Conservation (phyloP, 2,888 invertebrate genomes). For the Brachyptera risi region DNA sequence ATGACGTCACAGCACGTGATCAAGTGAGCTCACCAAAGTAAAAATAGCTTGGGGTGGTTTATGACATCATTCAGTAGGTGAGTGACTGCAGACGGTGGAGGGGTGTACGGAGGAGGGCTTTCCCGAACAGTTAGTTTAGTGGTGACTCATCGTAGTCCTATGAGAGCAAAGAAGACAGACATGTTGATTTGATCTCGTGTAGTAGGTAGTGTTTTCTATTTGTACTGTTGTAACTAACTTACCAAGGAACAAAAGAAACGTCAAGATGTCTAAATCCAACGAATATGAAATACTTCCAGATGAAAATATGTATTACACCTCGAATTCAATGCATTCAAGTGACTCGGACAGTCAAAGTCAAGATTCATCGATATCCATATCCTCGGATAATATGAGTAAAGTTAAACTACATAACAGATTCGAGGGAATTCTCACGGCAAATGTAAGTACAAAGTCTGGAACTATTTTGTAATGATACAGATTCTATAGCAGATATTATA, state of each 20-base stretch:
- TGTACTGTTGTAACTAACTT: background rate
- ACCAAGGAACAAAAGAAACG: background rate
- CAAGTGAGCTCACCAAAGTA: constrained; percentile 29
- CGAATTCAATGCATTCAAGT: constrained; percentile 16
- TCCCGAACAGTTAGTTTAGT: constrained; percentile 19
- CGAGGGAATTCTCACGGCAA: constrained; percentile 1
- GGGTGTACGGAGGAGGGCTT: constrained; percentile 20
- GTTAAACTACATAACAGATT: background rate
- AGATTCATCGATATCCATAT: constrained; percentile 9
- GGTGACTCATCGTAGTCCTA: constrained; percentile 22
- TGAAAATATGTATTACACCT: constrained; percentile 3
- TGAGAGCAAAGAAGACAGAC: background rate
- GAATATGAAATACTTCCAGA: background rate
- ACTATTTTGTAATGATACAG: background rate
- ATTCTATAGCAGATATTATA: background rate
- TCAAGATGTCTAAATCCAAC: background rate
- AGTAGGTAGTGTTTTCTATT: no score
- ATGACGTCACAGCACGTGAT: constrained; percentile 30
- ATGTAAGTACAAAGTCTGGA: background rate
- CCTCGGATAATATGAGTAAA: background rate
- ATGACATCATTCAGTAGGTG: constrained; percentile 28
- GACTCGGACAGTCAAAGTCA: constrained; percentile 8
- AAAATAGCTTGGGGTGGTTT: constrained; percentile 19
- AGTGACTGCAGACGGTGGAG: constrained; percentile 3
- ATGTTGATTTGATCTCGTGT: constrained; percentile 12